Base-by-base conservation (phyloP, 2,888 invertebrate species). In the Mythimna lalbum region DNA sequence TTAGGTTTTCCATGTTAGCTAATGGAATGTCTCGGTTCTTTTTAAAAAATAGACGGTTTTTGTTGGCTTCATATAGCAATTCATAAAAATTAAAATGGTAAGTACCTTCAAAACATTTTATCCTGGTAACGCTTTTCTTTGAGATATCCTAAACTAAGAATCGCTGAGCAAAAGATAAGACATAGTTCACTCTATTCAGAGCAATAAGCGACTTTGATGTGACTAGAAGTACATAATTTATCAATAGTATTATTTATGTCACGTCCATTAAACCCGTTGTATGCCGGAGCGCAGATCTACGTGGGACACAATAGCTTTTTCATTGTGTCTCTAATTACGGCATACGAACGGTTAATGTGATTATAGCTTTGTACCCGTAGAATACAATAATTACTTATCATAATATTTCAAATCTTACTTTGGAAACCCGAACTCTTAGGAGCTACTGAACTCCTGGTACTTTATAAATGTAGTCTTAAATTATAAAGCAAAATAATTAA, bases 391-490 rank as follows among this genome's bases (percentile, higher is more conserved):
- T 17, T 10, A 43, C 23, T 23, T 27, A 60, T 9, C 39, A 36
- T 21, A 33, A 36, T n/a, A n/a, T 33, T 53, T 43, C 14, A 23
- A 4, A 33, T 53, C 1, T 10, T 33, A 52, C 1, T 36, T 47
- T 36, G 14, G 14, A 52, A 27, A n/a, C n/a, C 47, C 19, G 12
- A 57, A 1, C 55, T 76, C 60, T 76, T 68, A 23, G 4, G 7
- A 4, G 14, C 36, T 33, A 6, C 55, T 73, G 49, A 39, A 14
- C 10, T 61, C 77, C 55, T 73, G 12, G 55, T 73, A 68, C 31
- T 53, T 59, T 4, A 47, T 5, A 19, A 33, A 53, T 70, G 43
- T 17, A 47, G 7, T 21, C 9, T 6, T 23, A 27, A 21, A 0
- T 1, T 27, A 36, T 36, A 55, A n/a, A 5, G 10, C 0, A 47